These are phyloP conservation scores for Stenolophus ochropezus DNA, from an alignment of 2,888 invertebrate genomes.

Conservation along the genomic window DNA sequence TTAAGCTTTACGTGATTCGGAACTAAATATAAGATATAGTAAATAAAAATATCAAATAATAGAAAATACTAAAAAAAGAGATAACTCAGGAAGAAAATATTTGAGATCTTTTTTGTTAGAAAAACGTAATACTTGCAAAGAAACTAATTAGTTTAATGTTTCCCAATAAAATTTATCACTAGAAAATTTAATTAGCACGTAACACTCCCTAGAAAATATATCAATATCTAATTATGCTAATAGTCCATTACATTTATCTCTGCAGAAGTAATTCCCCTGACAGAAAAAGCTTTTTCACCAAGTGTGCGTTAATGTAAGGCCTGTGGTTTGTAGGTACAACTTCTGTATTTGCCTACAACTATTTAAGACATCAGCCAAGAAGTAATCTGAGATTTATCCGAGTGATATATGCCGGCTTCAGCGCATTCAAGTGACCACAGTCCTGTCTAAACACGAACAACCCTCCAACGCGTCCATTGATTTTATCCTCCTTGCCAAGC, in stretches of 20 bases:
- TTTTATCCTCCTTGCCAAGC: slow-evolving; percentile 22
- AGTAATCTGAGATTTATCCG: slow-evolving; percentile 52
- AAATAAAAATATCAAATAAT: too few species aligned
- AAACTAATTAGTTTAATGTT: slow-evolving; percentile 40
- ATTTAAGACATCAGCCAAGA: slow-evolving; percentile 47
- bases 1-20: too few species aligned
- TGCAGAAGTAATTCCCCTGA: neutral
- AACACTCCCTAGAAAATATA: slow-evolving; percentile 27
- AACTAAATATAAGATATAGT: too few species aligned
- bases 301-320: neutral
- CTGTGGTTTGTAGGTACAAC: neutral
- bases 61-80: too few species aligned
- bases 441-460: slow-evolving; percentile 53
- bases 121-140: too few species aligned
- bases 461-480: slow-evolving; percentile 15
- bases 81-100: too few species aligned
- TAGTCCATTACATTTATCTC: slow-evolving; percentile 33
- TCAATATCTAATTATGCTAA: slow-evolving; percentile 40
- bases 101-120: too few species aligned
- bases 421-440: slow-evolving; percentile 55
- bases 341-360: slow-evolving; percentile 24
- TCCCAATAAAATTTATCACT: slow-evolving; percentile 6
- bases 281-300: slow-evolving; percentile 8
- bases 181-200: slow-evolving; percentile 1
- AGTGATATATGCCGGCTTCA: slow-evolving; percentile 47